Conservation (phyloP, 2,888 invertebrate genomes). For the Trimorus sp. region DNA sequence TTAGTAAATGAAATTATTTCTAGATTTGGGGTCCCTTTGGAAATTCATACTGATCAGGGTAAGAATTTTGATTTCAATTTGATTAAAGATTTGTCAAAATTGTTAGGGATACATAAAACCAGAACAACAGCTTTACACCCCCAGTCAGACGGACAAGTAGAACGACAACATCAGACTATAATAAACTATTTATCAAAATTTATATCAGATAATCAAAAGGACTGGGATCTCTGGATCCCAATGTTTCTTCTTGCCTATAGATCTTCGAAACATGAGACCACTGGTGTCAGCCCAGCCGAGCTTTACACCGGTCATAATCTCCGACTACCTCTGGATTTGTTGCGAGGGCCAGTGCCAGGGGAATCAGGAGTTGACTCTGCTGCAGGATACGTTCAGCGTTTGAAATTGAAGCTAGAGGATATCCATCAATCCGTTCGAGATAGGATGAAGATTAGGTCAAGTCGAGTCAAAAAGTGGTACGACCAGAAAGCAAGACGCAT, state of each 20-base stretch:
- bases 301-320: slow-evolving; percentile 2
- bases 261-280: slow-evolving; percentile 36
- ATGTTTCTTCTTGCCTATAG: slow-evolving; percentile 41
- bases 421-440: background rate
- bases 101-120: slow-evolving; percentile 4
- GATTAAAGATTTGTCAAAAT: background rate
- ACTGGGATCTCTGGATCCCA: slow-evolving; percentile 45
- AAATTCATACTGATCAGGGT: slow-evolving; percentile 8
- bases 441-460: background rate
- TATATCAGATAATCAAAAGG: slow-evolving; percentile 27
- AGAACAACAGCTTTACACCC: slow-evolving; percentile 26
- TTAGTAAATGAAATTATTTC: background rate
- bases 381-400: too few species aligned
- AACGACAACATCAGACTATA: slow-evolving; percentile 32
- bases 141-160: slow-evolving; percentile 37
- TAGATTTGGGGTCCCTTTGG: background rate
- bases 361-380: too few species aligned
- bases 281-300: slow-evolving; percentile 19
- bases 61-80: background rate
- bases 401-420: too few species aligned
- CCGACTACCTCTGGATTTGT: background rate
- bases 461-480: too few species aligned
- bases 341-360: too few species aligned
- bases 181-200: slow-evolving; percentile 25
- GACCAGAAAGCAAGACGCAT: too few species aligned